These are phyloP conservation scores for Paragorgia papillata DNA, from an alignment of 92 coral and sea anemone genomes.

Conservation along the genomic window DNA sequence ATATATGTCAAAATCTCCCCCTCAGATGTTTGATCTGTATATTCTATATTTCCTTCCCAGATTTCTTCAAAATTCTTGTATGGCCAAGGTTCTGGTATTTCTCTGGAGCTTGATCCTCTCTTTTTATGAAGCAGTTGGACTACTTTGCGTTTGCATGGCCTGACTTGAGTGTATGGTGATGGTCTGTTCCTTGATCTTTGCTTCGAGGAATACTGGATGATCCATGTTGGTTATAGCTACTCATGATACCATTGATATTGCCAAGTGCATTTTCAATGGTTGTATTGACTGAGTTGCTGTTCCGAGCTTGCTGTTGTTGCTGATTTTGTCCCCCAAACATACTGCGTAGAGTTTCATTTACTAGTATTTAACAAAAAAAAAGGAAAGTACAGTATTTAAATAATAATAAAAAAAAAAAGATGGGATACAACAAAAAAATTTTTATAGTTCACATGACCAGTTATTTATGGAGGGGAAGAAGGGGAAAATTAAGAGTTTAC, in stretches of 20 bases:
- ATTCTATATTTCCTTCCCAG: conserved; percentile 48
- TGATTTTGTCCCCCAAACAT: neutral
- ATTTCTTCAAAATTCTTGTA: conserved; percentile 23
- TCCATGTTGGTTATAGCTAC: conserved; percentile 21
- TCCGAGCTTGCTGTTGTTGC: too few species aligned
- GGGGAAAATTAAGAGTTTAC: too few species aligned
- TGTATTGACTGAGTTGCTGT: too few species aligned
- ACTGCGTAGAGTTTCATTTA: neutral
- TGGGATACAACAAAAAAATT: neutral
- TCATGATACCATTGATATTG: conserved; percentile 20
- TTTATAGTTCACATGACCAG: too few species aligned
- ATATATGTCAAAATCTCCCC: conserved; percentile 30
- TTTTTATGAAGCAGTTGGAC: conserved; percentile 1
- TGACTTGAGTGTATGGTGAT: conserved; percentile 17
- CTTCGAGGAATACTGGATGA: neutral
- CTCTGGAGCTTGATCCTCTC: neutral
- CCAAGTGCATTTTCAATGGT: too few species aligned
- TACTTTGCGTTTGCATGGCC: conserved; percentile 7
- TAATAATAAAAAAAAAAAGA: too few species aligned
- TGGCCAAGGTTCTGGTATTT: conserved; percentile 7
- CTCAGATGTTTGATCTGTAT: conserved; percentile 38
- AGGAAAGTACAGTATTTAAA: neutral
- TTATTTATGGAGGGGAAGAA: too few species aligned
- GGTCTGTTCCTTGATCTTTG: conserved; percentile 5
- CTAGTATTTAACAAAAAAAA: neutral